phyloP scores from a whole-genome alignment of 2,797 vertebrate genomes.

The Apogon talboti region DNA sequence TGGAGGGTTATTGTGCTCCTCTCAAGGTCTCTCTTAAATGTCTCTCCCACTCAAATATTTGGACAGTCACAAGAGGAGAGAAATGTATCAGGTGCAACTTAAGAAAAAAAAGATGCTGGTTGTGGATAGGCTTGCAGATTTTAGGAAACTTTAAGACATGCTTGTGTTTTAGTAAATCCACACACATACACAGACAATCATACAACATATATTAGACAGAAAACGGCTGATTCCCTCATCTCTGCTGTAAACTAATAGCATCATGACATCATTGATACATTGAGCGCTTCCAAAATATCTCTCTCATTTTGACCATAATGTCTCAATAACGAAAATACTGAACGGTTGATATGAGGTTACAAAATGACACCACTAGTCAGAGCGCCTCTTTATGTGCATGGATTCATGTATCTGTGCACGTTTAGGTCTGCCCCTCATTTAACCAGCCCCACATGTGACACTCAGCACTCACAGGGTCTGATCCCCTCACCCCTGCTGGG shows the following conservation, averaged over 20 bases:
- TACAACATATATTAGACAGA: slow-evolving; percentile 12
- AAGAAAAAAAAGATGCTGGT: slow-evolving; percentile 15
- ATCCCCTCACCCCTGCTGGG: slow-evolving; percentile 75
- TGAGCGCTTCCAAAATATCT: slow-evolving; percentile 29
- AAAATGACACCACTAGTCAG: slow-evolving; percentile 46
- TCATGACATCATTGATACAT: slow-evolving; percentile 50
- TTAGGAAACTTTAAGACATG: slow-evolving; percentile 23
- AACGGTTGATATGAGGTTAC: slow-evolving; percentile 50
- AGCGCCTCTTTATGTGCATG: slow-evolving; percentile 6
- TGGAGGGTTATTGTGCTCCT: slow-evolving; percentile 77
- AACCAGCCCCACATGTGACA: slow-evolving; percentile 80
- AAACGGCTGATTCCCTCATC: slow-evolving; percentile 39
- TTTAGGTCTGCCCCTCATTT: slow-evolving; percentile 59
- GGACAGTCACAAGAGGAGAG: slow-evolving; percentile 80
- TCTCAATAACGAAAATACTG: slow-evolving; percentile 37
- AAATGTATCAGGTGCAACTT: slow-evolving; percentile 77
- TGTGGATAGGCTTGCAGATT: slow-evolving; percentile 36
- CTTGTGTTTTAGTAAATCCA: slow-evolving; percentile 1
- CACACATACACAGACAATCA: slow-evolving; percentile 19
- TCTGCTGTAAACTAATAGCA: slow-evolving; percentile 29
- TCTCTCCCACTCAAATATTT: slow-evolving; percentile 82
- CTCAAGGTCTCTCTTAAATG: slow-evolving; percentile 80
- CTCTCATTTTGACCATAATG: slow-evolving; percentile 39
- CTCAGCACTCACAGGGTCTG: slow-evolving; percentile 63
- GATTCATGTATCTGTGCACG: slow-evolving; percentile 18